These are phyloP conservation scores for Chrysomela aeneicollis DNA, from an alignment of 2,888 invertebrate genomes.

Conservation along the genomic window DNA sequence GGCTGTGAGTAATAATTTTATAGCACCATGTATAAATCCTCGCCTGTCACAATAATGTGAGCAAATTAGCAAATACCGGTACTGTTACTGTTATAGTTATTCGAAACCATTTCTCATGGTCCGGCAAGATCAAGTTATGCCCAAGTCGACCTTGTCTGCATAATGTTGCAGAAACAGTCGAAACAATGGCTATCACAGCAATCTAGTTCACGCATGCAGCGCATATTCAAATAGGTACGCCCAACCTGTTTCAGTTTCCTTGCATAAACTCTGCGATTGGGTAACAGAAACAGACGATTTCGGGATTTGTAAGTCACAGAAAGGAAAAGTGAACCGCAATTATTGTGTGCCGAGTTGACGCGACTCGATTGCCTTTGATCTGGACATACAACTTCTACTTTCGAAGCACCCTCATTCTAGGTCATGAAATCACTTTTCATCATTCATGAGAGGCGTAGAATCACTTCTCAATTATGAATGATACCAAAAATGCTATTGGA, in stretches of 20 bases:
- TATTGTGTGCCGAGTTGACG: slow-evolving; percentile 25
- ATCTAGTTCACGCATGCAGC: slow-evolving; percentile 12
- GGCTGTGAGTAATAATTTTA: too few relatives aligned
- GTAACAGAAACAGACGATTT: slow-evolving; percentile 29
- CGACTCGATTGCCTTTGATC: slow-evolving; percentile 4
- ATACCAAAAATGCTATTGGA: neutral
- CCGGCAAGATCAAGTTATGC: neutral
- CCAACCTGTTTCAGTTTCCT: slow-evolving; percentile 7
- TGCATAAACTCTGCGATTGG: slow-evolving; percentile 17
- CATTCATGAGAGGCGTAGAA: too few relatives aligned
- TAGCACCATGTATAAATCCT: neutral
- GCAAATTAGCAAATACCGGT: neutral
- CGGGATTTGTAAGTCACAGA: slow-evolving; percentile 34
- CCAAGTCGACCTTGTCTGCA: slow-evolving; percentile 7
- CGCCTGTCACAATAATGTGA: neutral
- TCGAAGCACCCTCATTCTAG: slow-evolving; percentile 3
- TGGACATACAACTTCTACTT: slow-evolving; percentile 17
- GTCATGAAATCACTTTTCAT: slow-evolving; percentile 10
- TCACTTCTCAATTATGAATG: too few relatives aligned
- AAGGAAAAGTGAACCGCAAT: slow-evolving; percentile 36
- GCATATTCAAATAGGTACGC: neutral
- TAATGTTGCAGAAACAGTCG: slow-evolving; percentile 5
- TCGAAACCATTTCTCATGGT: neutral
- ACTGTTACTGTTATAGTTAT: slow-evolving; percentile 5
- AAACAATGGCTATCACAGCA: slow-evolving; percentile 5